Evolutionary conservation across 1,140 invertebrate genomes (phyloP), one percentile per base, ranked within the genome.

Genomic region (Brachionus asplanchnoidis): DNA sequence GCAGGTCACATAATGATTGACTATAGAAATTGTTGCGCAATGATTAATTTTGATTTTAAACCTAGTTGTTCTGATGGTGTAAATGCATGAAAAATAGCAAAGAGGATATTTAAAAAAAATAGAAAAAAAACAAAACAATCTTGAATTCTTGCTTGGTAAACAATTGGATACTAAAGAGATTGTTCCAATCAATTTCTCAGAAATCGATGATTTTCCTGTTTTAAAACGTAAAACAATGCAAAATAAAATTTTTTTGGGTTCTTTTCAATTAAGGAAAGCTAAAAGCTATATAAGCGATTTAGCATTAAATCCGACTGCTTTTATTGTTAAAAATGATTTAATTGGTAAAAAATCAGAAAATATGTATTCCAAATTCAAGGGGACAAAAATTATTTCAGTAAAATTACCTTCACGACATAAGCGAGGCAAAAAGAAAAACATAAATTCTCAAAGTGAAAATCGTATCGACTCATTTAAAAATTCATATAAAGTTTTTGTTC

Each of bases 401-500:
- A 20, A 73, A 73, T 40, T 73, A 12, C 26, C 28, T 17, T 73
- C 68, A 40, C 32, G 65, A 26, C 65, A 68, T 68, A 68, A 68
- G 32, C 23, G 68, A 42, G 36, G 68, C 68, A 73, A 42, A 73
- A 73, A 73, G 40, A 73, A 73, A 42, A 20, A 20, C 40, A 42
- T 20, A 9, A 36, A n/a, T 40, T 40, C 68, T 44, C 17, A 40
- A 42, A 20, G 17, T 40, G 40, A 73, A 73, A 42, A 73, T 40
- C 7, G 9, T 42, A 73, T 73, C 36, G 40, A 40, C 14, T 14
- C 68, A 40, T 73, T 73, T 20, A 73, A 42, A 73, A 73, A 36
- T 73, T 9, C 68, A 20, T 73, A 73, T 42, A 73, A 42, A 73
- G 68, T 73, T 42, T 73, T 73, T 73, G 32, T 73, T 73, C 68